Evolutionary conservation across 2,797 vertebrate genomes (phyloP), one percentile per base, ranked within the genome.

Genomic region (Danio jaintianensis): DNA sequence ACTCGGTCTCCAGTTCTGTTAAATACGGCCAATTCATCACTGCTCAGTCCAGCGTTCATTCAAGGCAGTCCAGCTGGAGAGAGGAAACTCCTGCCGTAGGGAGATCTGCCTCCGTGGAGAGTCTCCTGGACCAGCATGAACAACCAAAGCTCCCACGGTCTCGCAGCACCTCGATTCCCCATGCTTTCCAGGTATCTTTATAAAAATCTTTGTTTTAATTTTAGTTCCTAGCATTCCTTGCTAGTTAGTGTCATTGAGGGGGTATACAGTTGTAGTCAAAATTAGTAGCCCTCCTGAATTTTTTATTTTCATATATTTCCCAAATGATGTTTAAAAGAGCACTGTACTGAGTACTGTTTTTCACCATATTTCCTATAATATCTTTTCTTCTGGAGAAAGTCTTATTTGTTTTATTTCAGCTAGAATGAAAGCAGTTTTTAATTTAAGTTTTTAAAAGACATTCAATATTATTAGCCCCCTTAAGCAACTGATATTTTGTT

Each of bases 131-230:
- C 69, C 88, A 92, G 75, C 59, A 62, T 4, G 64, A 91, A 52
- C 72, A 82, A n/a, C 83, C 75, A 29, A 83, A 29, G 64, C 87
- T 92, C 62, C 86, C 85, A 81, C 88, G 84, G 2, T 91, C 88
- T 66, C 88, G 90, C 48, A 91, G 93, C 6, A 94, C 87, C 64
- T 94, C 93, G 0, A 88, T 88, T 36, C 89, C 94, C 79, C 75
- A 91, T 66, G 83, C 87, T 43, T 83, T 89, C 7, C 48, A 92
- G 93, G 94, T 94, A 89, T 88, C 9, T 59, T 79, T n/a, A 42
- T 38, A 79, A 82, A 84, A 69, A 76, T 62, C 75, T 80, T 81
- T 38, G 22, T 13, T 69, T 81, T 85, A 77, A 86, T 85, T 84
- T 42, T 81, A 88, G 80, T 83, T 87, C 81, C 85, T 72, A 87